phyloP scores from a whole-genome alignment of 2,888 invertebrate genomes.

The Watsonalla binaria region DNA sequence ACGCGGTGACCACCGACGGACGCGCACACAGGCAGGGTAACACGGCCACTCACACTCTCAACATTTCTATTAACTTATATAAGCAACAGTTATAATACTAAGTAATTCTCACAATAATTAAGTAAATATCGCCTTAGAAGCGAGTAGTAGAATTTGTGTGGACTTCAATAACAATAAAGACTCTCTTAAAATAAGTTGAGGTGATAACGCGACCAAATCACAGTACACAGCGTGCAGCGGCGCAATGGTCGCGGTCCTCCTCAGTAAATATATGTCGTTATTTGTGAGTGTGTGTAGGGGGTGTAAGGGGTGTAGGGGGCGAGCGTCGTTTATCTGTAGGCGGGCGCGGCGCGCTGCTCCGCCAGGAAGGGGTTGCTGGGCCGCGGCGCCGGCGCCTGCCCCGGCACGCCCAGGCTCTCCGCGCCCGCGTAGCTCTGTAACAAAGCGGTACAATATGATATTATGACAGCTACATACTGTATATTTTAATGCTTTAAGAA shows the following conservation, averaged over 20 bases:
- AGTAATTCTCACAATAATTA: too few species aligned
- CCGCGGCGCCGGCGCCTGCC: constrained; percentile 44
- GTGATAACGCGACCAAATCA: neutral
- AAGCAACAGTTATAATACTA: too few species aligned
- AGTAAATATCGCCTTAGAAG: neutral
- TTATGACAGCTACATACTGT: too few species aligned
- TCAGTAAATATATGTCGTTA: neutral
- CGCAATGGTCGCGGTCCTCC: neutral
- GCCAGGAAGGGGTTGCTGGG: constrained; percentile 59
- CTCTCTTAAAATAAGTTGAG: neutral
- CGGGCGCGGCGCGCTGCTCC: constrained; percentile 35
- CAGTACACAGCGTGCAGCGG: neutral
- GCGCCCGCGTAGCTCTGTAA: constrained; percentile 50
- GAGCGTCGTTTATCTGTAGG: constrained; percentile 45
- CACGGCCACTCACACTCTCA: too few species aligned
- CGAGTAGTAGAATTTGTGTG: neutral
- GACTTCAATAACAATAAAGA: neutral
- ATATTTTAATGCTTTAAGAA: too few species aligned
- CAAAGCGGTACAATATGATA: neutral
- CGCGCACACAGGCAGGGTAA: too few species aligned
- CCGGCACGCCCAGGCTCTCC: constrained; percentile 65
- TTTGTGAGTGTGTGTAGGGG: constrained; percentile 1
- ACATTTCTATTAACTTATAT: too few species aligned
- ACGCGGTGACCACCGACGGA: too few species aligned
- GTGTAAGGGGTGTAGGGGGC: constrained; percentile 4